These are phyloP conservation scores for Oxytorus armatus DNA, from an alignment of 2,888 invertebrate genomes.

Conservation along the genomic window DNA sequence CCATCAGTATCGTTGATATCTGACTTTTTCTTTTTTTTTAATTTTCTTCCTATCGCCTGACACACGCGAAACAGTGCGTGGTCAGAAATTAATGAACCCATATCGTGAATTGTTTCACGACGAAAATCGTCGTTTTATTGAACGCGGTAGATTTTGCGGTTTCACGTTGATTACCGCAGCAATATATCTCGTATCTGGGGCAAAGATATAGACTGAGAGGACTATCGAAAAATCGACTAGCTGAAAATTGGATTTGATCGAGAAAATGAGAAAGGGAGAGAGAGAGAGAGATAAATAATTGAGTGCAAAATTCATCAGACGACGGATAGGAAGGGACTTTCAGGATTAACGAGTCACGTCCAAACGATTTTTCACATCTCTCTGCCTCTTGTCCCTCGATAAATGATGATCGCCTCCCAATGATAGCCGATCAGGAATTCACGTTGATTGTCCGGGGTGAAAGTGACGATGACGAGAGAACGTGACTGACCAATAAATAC, in stretches of 20 bases:
- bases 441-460: slow-evolving; percentile 10
- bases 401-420: slow-evolving; percentile 40
- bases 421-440: slow-evolving; percentile 52
- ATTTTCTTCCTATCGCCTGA: slow-evolving; percentile 47
- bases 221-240: slow-evolving; percentile 49
- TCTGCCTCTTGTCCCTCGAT: slow-evolving; percentile 37
- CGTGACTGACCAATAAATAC: slow-evolving; percentile 48
- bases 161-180: too few relatives aligned
- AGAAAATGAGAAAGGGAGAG: slow-evolving; percentile 30
- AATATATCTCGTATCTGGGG: slow-evolving; percentile 28
- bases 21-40: slow-evolving; percentile 28
- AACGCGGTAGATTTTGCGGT: slow-evolving; percentile 2
- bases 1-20: slow-evolving; percentile 56
- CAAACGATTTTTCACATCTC: slow-evolving; percentile 25
- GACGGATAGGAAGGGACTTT: slow-evolving; percentile 31
- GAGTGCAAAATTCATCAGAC: slow-evolving; percentile 22
- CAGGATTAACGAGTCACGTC: slow-evolving; percentile 54
- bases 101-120: slow-evolving; percentile 35
- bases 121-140: slow-evolving; percentile 5
- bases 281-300: too few relatives aligned
- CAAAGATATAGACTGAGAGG: slow-evolving; percentile 10
- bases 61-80: neutral
- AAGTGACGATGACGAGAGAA: slow-evolving; percentile 54
- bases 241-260: slow-evolving; percentile 25
- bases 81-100: slow-evolving; percentile 54